These are phyloP conservation scores for Andrena bicolor DNA, from an alignment of 2,888 invertebrate species.

Conservation along the genomic window DNA sequence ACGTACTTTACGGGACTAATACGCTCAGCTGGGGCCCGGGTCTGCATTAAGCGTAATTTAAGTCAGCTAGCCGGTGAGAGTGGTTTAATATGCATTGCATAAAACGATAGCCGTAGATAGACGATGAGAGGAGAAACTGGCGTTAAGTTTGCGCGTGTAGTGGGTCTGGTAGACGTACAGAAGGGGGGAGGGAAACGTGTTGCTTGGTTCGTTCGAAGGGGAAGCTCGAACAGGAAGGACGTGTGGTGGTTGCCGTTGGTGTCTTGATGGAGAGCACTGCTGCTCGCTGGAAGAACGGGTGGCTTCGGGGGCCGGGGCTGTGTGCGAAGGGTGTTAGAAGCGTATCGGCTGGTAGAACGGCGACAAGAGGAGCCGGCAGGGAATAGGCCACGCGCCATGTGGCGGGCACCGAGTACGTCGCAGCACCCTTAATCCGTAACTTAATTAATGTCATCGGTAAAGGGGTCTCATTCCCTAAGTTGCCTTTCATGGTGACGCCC, in stretches of 20 bases:
- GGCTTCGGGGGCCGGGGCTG: constrained; percentile 3
- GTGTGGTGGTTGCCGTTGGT: constrained; percentile 41
- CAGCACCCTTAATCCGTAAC: constrained; percentile 64
- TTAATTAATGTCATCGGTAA: constrained; percentile 67
- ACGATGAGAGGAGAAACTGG: constrained; percentile 28
- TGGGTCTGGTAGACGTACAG: background rate
- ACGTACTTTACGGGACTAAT: constrained; percentile 35
- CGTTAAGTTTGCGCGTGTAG: constrained; percentile 30
- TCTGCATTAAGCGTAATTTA: constrained; percentile 45
- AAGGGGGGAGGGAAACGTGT: background rate
- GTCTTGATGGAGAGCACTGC: constrained; percentile 34
- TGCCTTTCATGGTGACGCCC: constrained; percentile 59
- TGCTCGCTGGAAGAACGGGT: background rate
- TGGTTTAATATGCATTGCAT: constrained; percentile 50
- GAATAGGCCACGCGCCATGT: constrained; percentile 57
- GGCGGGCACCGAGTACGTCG: constrained; percentile 50
- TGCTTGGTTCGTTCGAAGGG: background rate
- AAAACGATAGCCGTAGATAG: constrained; percentile 43
- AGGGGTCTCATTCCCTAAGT: constrained; percentile 44
- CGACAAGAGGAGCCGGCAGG: constrained; percentile 57
- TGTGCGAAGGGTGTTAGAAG: constrained; percentile 14
- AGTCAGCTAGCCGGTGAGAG: constrained; percentile 21
- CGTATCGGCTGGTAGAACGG: constrained; percentile 56
- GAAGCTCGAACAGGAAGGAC: constrained; percentile 37
- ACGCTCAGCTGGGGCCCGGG: background rate